These are phyloP conservation scores for Tubiluchus corallicola DNA, from an alignment of 2,888 invertebrate species.

Conservation along the genomic window DNA sequence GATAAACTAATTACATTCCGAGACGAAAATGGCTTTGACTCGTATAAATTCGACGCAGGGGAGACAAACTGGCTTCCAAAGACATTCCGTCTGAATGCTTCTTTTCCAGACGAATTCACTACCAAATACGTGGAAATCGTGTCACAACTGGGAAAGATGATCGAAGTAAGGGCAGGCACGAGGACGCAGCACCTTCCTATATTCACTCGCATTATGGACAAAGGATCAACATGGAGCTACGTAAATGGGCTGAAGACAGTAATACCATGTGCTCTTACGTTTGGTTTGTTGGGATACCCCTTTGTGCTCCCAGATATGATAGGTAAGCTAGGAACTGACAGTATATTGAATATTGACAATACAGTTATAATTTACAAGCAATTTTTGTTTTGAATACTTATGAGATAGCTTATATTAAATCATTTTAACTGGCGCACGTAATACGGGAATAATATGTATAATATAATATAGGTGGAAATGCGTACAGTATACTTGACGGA, in stretches of 20 bases:
- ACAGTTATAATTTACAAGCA: too few species aligned
- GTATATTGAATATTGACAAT: too few species aligned
- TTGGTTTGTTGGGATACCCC: slow-evolving; percentile 51
- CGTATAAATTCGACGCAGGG: slow-evolving; percentile 71
- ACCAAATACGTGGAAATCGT: slow-evolving; percentile 24
- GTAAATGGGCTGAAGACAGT: slow-evolving; percentile 53
- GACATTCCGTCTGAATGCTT: slow-evolving; percentile 45
- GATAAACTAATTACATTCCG: slow-evolving; percentile 47
- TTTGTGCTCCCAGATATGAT: slow-evolving; percentile 83
- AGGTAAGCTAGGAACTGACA: slow-evolving; percentile 40
- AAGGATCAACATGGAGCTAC: slow-evolving; percentile 65
- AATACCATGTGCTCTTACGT: slow-evolving; percentile 39
- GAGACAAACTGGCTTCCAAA: slow-evolving; percentile 67
- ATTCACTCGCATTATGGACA: slow-evolving; percentile 64
- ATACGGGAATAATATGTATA: too few species aligned
- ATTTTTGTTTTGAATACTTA: too few species aligned
- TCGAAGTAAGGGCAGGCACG: slow-evolving; percentile 66
- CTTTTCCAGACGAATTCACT: slow-evolving; percentile 60
- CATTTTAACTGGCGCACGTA: too few species aligned
- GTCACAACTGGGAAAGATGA: slow-evolving; percentile 36
- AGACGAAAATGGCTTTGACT: slow-evolving; percentile 49
- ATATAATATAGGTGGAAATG: slow-evolving; percentile 3
- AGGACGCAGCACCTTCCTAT: slow-evolving; percentile 61
- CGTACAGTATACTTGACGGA: too few species aligned
- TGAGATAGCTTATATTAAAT: too few species aligned